Evolutionary conservation across 2,888 invertebrate genomes (phyloP).

Genomic region (Bimastos eiseni): DNA sequence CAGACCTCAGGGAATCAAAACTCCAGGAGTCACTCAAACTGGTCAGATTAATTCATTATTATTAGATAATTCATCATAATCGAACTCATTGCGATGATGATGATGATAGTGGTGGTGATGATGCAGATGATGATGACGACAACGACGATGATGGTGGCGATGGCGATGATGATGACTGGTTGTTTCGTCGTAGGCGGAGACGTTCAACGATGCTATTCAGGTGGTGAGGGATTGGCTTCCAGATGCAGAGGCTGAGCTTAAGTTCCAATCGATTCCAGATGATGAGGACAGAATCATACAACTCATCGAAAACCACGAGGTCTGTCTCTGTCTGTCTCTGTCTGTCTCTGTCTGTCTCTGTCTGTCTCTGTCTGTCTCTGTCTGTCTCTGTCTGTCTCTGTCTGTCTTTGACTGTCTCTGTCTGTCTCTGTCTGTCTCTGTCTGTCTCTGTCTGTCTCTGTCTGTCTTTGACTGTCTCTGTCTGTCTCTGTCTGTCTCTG

Average conservation of each 20-base stretch:
- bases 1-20: constrained; percentile 53
- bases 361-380: neutral
- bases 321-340: constrained; percentile 37
- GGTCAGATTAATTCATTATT: constrained; percentile 46
- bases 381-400: neutral
- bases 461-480: constrained; percentile 17
- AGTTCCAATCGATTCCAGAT: constrained; percentile 59
- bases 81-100: neutral
- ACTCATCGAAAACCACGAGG: constrained; percentile 61
- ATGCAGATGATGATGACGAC: neutral
- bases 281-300: constrained; percentile 59
- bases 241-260: constrained; percentile 59
- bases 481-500: neutral
- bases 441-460: neutral
- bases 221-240: constrained; percentile 61
- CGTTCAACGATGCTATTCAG: constrained; percentile 60
- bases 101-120: neutral
- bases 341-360: neutral
- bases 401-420: neutral
- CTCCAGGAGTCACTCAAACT: constrained; percentile 58
- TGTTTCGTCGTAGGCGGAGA: constrained; percentile 54
- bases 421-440: no score
- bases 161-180: neutral
- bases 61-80: neutral
- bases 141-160: neutral